Percentiles rank a stretch among this genome's conserved stretches.
Conservation (phyloP, 53 echinoderm and acorn worm species). For the Astropecten irregularis region DNA sequence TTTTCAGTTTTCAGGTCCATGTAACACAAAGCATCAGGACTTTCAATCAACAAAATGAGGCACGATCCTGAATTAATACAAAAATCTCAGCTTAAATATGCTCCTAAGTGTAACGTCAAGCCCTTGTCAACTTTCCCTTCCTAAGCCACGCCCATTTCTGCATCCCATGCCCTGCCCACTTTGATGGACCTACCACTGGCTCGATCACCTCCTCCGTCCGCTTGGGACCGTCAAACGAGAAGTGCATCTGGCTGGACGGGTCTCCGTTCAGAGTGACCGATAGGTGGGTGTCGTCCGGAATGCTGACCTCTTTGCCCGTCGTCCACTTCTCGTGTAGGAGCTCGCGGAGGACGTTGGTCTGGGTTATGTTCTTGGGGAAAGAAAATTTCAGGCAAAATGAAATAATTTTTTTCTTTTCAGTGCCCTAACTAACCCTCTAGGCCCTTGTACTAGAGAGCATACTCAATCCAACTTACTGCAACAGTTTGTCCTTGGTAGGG, state of each 20-base stretch:
- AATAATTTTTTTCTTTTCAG: neutral
- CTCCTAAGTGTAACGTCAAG: too few relatives aligned
- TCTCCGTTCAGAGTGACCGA: slow-evolving; percentile 30
- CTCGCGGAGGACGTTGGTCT: slow-evolving; percentile 77
- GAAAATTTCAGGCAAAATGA: neutral
- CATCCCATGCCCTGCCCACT: neutral
- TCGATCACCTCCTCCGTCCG: slow-evolving; percentile 15
- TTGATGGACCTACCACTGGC: slow-evolving; percentile 25
- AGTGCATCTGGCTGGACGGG: slow-evolving; percentile 8
- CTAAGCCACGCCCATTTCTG: slow-evolving; percentile 56
- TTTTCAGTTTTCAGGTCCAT: too few relatives aligned
- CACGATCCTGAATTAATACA: too few relatives aligned
- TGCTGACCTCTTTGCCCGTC: slow-evolving; percentile 65
- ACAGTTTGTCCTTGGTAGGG: too few relatives aligned
- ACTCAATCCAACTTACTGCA: too few relatives aligned
- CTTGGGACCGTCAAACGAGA: slow-evolving; percentile 26
- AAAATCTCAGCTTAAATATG: too few relatives aligned
- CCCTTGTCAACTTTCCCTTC: too few relatives aligned
- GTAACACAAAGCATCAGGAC: too few relatives aligned
- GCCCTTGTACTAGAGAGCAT: too few relatives aligned
- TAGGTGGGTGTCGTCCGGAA: slow-evolving; percentile 82
- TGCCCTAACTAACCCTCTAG: neutral
- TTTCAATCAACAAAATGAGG: too few relatives aligned
- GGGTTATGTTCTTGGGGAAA: slow-evolving; percentile 73
- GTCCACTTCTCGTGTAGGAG: slow-evolving; percentile 85